phyloP scores from a whole-genome alignment of 2,797 vertebrate genomes.

The Potorous gilbertii region DNA sequence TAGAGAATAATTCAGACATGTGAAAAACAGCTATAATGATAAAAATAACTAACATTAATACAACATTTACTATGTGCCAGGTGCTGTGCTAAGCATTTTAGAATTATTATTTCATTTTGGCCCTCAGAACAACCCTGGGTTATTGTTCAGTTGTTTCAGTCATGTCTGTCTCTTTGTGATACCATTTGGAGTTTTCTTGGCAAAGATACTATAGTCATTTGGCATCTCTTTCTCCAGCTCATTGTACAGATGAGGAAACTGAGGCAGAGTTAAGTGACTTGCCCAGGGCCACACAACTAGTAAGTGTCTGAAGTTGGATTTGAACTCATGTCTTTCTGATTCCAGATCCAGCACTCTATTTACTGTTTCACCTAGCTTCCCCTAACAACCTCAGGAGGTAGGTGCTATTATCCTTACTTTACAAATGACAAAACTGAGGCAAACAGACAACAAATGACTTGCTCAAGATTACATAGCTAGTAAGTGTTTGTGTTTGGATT shows the following conservation, averaged over 20 bases:
- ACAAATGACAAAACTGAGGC: not conserved
- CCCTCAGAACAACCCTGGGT: not conserved
- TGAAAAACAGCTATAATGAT: not conserved
- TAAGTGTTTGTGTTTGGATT: not conserved
- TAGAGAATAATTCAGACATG: not conserved
- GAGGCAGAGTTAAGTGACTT: not conserved
- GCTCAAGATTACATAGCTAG: not conserved
- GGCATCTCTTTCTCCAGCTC: not conserved
- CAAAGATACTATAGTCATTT: not conserved
- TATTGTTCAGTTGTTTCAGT: not conserved
- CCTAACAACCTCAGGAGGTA: not conserved
- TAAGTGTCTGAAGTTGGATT: not conserved
- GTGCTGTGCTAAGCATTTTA: not conserved
- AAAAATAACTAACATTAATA: not conserved
- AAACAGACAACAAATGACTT: not conserved
- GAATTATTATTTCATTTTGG: not conserved
- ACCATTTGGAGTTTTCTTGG: not conserved
- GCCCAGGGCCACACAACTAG: not conserved
- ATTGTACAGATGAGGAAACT: not conserved
- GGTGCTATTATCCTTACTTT: not conserved
- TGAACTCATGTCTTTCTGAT: not conserved
- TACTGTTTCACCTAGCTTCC: not conserved
- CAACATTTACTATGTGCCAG: not conserved
- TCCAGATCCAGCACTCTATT: not conserved
- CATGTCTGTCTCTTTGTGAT: not conserved